phyloP scores from a whole-genome alignment of 2,797 vertebrate species.

The Adrianichthys oophorus region DNA sequence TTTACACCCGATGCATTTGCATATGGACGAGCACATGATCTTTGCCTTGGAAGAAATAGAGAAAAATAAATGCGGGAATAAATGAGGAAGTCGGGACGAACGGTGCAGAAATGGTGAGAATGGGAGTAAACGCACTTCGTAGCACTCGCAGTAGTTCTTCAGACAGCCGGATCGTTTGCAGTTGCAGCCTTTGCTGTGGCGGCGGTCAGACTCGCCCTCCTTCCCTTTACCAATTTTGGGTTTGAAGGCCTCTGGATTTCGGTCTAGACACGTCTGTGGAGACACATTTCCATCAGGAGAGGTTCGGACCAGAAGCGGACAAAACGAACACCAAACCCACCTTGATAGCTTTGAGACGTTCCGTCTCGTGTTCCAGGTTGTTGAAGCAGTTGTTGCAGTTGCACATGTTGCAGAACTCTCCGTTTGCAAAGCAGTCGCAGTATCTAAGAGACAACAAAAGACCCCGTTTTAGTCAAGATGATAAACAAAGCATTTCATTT shows the following conservation, averaged over 20 bases:
- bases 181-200: slow-evolving; percentile 98
- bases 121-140: slow-evolving; percentile 82
- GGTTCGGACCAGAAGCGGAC: no score
- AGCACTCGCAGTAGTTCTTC: slow-evolving; percentile 99
- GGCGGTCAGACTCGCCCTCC: slow-evolving; percentile 93
- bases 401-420: slow-evolving; percentile 98
- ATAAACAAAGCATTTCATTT: no score
- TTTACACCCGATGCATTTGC: slow-evolving; percentile 97
- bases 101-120: background rate
- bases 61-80: no score
- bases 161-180: slow-evolving; percentile 97
- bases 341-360: slow-evolving; percentile 98
- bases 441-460: slow-evolving; percentile 77
- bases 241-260: slow-evolving; percentile 98
- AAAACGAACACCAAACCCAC: slow-evolving; percentile 65
- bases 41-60: slow-evolving; percentile 84
- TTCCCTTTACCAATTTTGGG: slow-evolving; percentile 99
- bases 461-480: background rate
- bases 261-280: slow-evolving; percentile 92
- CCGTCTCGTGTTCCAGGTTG: slow-evolving; percentile 97
- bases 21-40: slow-evolving; percentile 99
- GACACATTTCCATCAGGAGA: slow-evolving; percentile 14
- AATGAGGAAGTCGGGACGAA: background rate
- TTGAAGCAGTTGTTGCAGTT: slow-evolving; percentile 99
- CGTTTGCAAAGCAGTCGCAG: slow-evolving; percentile 98